Evolutionary conservation across 2,888 invertebrate genomes (phyloP).

Genomic region (Bombylius discolor): DNA sequence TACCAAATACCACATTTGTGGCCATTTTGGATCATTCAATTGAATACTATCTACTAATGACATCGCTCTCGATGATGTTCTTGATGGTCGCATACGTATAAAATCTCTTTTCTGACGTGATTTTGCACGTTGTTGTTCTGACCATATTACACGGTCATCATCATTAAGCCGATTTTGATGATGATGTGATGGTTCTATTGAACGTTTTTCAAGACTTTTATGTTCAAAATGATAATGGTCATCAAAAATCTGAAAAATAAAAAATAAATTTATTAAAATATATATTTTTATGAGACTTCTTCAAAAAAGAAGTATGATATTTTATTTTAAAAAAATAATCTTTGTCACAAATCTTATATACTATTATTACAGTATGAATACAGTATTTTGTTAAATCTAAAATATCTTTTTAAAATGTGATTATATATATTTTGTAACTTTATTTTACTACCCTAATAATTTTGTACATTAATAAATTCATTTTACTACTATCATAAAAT

Average conservation of each 20-base stretch:
- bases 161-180: conserved; percentile 57
- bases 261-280: too few species aligned
- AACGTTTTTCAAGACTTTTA: conserved; percentile 63
- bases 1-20: conserved; percentile 95
- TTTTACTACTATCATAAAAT: too few species aligned
- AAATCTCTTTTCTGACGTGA: conserved; percentile 71
- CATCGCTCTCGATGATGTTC: conserved; percentile 23
- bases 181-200: conserved; percentile 52
- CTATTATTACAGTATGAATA: too few species aligned
- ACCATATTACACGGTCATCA: conserved; percentile 69
- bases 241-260: conserved; percentile 59
- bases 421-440: too few species aligned
- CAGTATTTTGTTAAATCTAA: too few species aligned
- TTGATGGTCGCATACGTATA: conserved; percentile 38
- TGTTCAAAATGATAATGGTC: conserved; percentile 80
- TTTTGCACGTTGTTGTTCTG: conserved; percentile 68
- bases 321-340: too few species aligned
- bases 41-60: conserved; percentile 31
- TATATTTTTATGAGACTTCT: too few species aligned
- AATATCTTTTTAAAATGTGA: too few species aligned
- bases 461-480: too few species aligned
- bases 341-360: too few species aligned
- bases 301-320: too few species aligned
- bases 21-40: conserved; percentile 84
- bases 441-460: too few species aligned